Evolutionary conservation across 1,140 invertebrate species (phyloP), one percentile per base, ranked within the genome.

Genomic region (Oppia nitens): DNA sequence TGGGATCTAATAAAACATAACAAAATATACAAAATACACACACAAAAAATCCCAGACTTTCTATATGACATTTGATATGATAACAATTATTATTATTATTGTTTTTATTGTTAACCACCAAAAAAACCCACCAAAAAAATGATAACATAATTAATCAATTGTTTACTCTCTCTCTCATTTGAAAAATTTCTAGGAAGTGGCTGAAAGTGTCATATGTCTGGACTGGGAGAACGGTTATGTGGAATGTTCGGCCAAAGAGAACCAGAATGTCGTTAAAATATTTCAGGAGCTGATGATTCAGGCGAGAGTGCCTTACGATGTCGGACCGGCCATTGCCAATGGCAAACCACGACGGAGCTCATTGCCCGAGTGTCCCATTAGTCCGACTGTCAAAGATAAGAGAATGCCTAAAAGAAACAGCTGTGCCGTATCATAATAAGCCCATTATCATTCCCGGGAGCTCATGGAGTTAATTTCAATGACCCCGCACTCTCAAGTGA

Each of bases 151-250:
- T n/a, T n/a, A n/a, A n/a, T n/a, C n/a, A n/a, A n/a, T n/a, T n/a
- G n/a, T n/a, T n/a, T n/a, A n/a, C n/a, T n/a, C n/a, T n/a, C n/a
- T n/a, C n/a, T n/a, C n/a, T n/a, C n/a, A n/a, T n/a, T n/a, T n/a
- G n/a, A n/a, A n/a, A n/a, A n/a, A n/a, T n/a, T n/a, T n/a, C n/a
- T 47, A 60, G 55, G 83, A 84, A 61, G 84, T 80, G 58, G 85
- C 83, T 1, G 84, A 87, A 71, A 84, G 84, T 0, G 77, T 87
- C 0, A 85, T 88, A 0, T 84, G 80, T 0, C 79, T 83, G 1
- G 85, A 89, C 67, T 93, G 87, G 87, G 83, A 87, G 66, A 85
- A 89, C 66, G 88, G 87, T 17, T 92, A 87, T 68, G 84, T 91
- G 0, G 84, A 89, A 69, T 79, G 84, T 1, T 91, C 87, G 0